Base-by-base conservation (phyloP, 2,797 vertebrate genomes). In the Syngnathus acus region DNA sequence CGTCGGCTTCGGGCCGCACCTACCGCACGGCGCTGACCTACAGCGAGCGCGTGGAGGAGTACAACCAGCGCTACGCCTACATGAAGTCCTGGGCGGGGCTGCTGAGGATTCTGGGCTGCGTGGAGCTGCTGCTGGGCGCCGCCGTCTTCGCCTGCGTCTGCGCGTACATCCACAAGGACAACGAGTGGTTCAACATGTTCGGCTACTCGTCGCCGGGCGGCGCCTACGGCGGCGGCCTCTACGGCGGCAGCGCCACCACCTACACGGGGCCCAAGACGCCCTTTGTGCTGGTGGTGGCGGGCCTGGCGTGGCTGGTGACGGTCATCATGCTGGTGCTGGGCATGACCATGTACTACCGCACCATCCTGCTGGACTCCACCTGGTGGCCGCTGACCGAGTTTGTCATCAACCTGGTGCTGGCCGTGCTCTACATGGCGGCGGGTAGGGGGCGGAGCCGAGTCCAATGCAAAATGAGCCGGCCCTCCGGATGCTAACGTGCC, bases 381-480 rank as follows among this genome's bases (percentile, higher is more conserved):
- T 99, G 96, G 97, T 98, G 97, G 97, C 96, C 97, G 0, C 85
- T 98, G 64, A 98, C 97, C 0, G 97, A 99, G 84, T 98, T 98
- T 1, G 91, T 86, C 4, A 88, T 98, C 10, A 98, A 98, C n/a
- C 78, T 97, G 58, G 92, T 83, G n/a, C 76, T 98, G 75, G 95
- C 95, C 0, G 61, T 98, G 17, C 86, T 99, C 10, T 98, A 94
- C 79, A 91, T 99, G 94, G 87, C 93, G 0, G 94, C 92, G 53
- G 89, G 89, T 90, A 23, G 13, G 60, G 17, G 3, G 17, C 8
- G 37, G 6, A 8, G 32, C 32, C 32, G 32, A 32, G 32, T 32
- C 32, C 32, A 32, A 32, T 4, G 32, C 32, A 32, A 32, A 32
- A 32, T 4, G 32, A 32, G 32, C 32, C 32, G 2, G 26, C 26